A percentile compares a stretch with the other conserved stretches of the same genome.
phyloP scores from a whole-genome alignment of 2,888 invertebrate species.

The Eupithecia centaureata region DNA sequence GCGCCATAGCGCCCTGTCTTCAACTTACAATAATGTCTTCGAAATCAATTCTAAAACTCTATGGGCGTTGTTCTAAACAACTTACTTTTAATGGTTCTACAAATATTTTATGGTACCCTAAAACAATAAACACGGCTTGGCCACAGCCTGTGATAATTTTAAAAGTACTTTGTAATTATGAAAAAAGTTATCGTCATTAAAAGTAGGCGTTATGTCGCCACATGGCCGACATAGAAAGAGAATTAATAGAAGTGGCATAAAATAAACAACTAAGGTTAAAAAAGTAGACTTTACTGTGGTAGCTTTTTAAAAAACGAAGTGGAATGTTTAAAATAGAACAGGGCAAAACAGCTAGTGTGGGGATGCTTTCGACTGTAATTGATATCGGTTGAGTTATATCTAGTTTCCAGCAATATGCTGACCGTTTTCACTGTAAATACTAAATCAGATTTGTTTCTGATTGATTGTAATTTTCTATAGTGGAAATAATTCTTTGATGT shows the following conservation, averaged over 20 bases:
- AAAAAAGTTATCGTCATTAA: slow-evolving; percentile 42
- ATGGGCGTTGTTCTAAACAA: background rate
- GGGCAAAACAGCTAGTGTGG: no score
- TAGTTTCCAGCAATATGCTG: no score
- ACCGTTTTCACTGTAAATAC: no score
- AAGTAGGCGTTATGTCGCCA: slow-evolving; percentile 67
- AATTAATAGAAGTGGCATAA: slow-evolving; percentile 48
- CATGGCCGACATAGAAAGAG: slow-evolving; percentile 54
- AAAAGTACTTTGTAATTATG: slow-evolving; percentile 59
- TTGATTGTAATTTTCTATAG: no score
- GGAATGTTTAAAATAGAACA: background rate
- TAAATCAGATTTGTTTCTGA: no score
- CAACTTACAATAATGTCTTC: background rate
- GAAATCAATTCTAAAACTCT: background rate
- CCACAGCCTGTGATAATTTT: slow-evolving; percentile 55
- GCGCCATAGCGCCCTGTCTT: no score
- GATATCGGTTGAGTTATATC: no score
- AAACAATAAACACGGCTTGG: slow-evolving; percentile 45
- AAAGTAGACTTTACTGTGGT: background rate
- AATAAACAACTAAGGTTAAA: background rate
- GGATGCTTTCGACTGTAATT: no score
- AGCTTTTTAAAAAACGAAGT: background rate
- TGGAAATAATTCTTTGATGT: no score
- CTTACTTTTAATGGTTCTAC: slow-evolving; percentile 6
- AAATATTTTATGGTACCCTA: slow-evolving; percentile 2